Base-by-base conservation (phyloP, 1,140 invertebrate genomes). In the Bombus superbus region DNA sequence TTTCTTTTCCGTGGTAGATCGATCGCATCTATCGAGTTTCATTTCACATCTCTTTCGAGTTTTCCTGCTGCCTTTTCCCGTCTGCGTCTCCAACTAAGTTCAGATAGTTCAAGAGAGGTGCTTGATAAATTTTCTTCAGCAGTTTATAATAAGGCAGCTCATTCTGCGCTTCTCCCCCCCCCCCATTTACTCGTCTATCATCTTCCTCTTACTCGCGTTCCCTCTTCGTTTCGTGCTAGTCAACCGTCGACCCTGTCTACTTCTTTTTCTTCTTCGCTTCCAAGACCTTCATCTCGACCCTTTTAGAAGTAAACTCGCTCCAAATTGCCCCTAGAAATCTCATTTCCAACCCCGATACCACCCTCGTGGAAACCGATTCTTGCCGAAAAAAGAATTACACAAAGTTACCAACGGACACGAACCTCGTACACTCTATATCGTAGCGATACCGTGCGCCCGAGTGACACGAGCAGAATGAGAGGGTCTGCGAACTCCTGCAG, bases 311-410 rank as follows among this genome's bases (percentile, higher is more conserved):
- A 87, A 91, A 88, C 88, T 91, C 75, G 80, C 81, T 86, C 83
- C 84, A 91, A 89, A 91, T 91, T 91, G 87, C 87, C 83, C 71
- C 83, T 90, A 86, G 44, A 90, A 91, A 90, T 90, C 89, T 90
- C 89, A 90, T 91, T 91, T 89, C 71, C 82, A 82, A 85, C 82
- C 35, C 35, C 32, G 28, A 11, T 53, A 35, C 32, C 69, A 10
- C 57, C 35, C 28, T 32, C 15, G 15, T 25, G 15, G 15, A 9
- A 40, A 77, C 78, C 38, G 62, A 78, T 78, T 78, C 75, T 86
- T 78, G 76, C 86, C 88, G 57, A 77, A 86, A 78, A 86, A 76
- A 82, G 86, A 81, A 86, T 89, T 85, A 81, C 75, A 38, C 13
- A 47, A 44, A 18, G 71, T 85, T 76, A 79, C 44, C 53, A 53